Percentiles rank a stretch among this genome's conserved stretches.
These are phyloP conservation scores for Lagodon rhomboides DNA, from an alignment of 2,797 vertebrate species.

Conservation along the genomic window DNA sequence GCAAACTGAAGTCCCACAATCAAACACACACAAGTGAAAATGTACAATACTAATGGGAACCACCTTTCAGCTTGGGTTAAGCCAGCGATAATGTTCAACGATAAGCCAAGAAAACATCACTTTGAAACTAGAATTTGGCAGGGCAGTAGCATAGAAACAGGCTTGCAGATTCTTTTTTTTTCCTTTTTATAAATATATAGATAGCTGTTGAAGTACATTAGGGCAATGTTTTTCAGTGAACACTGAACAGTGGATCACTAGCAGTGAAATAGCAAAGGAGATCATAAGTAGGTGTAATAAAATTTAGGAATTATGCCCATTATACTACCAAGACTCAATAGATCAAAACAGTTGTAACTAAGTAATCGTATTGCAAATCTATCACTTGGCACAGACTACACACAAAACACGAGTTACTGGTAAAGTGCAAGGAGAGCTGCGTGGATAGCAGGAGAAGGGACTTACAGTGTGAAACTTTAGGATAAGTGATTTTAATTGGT, in stretches of 20 bases:
- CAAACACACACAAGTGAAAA: slow-evolving; percentile 30
- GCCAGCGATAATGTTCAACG: slow-evolving; percentile 16
- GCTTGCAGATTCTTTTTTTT: slow-evolving; percentile 16
- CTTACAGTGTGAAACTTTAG: slow-evolving; percentile 59
- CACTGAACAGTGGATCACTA: slow-evolving; percentile 50
- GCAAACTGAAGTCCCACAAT: slow-evolving; percentile 38
- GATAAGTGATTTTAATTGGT: slow-evolving; percentile 33
- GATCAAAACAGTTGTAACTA: slow-evolving; percentile 31
- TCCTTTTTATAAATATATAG: slow-evolving; percentile 37
- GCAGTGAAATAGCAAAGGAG: slow-evolving; percentile 49
- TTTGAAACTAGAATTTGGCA: slow-evolving; percentile 56
- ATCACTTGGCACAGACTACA: slow-evolving; percentile 82
- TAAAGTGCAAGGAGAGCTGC: slow-evolving; percentile 84
- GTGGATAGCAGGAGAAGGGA: slow-evolving; percentile 39
- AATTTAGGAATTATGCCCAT: slow-evolving; percentile 46
- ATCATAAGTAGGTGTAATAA: slow-evolving; percentile 47
- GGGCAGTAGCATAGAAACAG: slow-evolving; percentile 59
- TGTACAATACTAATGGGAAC: slow-evolving; percentile 29
- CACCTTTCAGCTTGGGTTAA: slow-evolving; percentile 10
- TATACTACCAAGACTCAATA: slow-evolving; percentile 53
- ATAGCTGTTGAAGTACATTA: slow-evolving; percentile 15
- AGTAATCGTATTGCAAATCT: slow-evolving; percentile 65
- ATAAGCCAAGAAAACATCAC: slow-evolving; percentile 40
- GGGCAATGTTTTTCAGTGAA: slow-evolving; percentile 53
- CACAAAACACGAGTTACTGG: slow-evolving; percentile 75